Evolutionary conservation across 2,113 vertebrate species (phyloP), one percentile per base, ranked within the genome.

Genomic region (Menidia beryllina): DNA sequence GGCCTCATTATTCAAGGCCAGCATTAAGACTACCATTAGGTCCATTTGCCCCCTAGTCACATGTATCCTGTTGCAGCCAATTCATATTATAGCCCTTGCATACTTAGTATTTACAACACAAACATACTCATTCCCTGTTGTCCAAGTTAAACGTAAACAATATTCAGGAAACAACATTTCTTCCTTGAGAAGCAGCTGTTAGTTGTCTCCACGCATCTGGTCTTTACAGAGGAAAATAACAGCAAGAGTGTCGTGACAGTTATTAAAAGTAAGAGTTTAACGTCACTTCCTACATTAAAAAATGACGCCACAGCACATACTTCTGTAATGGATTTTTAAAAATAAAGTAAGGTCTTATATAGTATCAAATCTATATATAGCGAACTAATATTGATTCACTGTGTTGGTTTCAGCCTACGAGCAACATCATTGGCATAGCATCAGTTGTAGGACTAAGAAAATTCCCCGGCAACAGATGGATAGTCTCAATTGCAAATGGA

Each of bases 1-100:
- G 88, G 91, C 72, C 87, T 93, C 90, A 92, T 91, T 91, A 82
- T 88, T 86, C 91, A 91, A 89, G 86, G 87, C 85, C 89, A 85
- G 88, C 90, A 81, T 88, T 84, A 75, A 84, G 58, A 77, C 75
- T 83, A 81, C 78, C 15, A 89, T 91, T 91, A 91, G 88, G 91
- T 87, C 86, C 87, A 90, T 86, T 91, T 88, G 85, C 89, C 87
- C 90, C 82, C 87, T 82, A 91, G 84, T 86, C 91, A 89, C 84
- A 90, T 90, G 89, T 89, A 91, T 91, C 84, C 84, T 79, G 86
- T 91, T 89, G 81, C 90, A 89, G 84, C 83, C 91, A 91, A 91
- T 90, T 92, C 88, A 90, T 90, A 89, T 91, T 84, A 89, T 79
- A 88, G 84, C 83, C 75, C 49, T 51, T 72, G 79, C 84, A 84